These are phyloP conservation scores for Carassius auratus DNA, from an alignment of 2,113 vertebrate species.

Conservation along the genomic window DNA sequence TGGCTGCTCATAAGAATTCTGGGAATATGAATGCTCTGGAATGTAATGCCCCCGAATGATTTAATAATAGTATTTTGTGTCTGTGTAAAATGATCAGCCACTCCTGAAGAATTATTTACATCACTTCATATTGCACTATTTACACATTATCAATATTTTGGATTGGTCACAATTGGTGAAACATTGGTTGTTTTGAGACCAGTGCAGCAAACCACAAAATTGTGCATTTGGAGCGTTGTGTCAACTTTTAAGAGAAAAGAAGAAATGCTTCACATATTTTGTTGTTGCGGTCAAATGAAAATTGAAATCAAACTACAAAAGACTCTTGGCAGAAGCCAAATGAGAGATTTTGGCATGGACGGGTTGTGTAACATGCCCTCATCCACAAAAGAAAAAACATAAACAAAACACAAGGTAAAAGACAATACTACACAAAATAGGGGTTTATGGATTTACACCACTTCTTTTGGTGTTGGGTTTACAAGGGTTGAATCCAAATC, in stretches of 20 bases:
- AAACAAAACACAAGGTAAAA: background rate
- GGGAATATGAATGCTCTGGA: constrained; percentile 49
- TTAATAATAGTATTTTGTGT: background rate
- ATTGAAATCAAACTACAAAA: background rate
- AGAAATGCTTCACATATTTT: background rate
- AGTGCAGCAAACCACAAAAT: background rate
- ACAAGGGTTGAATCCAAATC: too few species aligned
- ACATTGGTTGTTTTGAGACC: background rate
- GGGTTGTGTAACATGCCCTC: background rate
- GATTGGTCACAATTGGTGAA: background rate
- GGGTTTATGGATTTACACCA: background rate
- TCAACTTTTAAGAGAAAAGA: background rate
- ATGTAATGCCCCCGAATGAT: constrained; percentile 23
- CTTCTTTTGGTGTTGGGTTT: too few species aligned
- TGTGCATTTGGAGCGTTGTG: background rate
- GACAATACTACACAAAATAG: background rate
- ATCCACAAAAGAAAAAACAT: background rate
- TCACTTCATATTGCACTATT: background rate
- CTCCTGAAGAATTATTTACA: background rate
- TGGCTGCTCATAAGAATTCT: constrained; percentile 30
- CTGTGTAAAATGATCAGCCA: background rate
- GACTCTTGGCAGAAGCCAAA: background rate
- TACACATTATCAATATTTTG: background rate
- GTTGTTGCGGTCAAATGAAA: background rate
- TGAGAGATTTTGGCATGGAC: background rate